phyloP scores from a whole-genome alignment of 2,888 invertebrate genomes.

The Drosophila prolongata region DNA sequence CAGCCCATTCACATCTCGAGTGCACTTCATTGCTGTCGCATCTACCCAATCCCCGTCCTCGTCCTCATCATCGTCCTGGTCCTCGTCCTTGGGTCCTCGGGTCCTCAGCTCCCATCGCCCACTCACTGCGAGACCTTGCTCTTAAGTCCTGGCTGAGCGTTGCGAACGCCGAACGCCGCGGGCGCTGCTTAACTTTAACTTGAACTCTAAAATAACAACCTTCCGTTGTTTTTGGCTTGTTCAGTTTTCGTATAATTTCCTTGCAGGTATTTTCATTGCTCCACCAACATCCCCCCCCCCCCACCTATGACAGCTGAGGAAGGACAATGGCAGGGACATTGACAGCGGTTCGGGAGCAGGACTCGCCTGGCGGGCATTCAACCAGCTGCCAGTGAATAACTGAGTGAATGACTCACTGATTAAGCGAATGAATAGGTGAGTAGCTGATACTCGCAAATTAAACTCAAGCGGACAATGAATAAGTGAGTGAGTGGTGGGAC shows the following conservation, averaged over 20 bases:
- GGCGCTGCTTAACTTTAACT: conserved; percentile 80
- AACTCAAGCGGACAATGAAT: background rate
- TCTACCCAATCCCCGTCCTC: conserved; percentile 34
- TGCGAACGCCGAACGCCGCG: conserved; percentile 45
- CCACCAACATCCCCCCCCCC: background rate
- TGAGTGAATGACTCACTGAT: conserved; percentile 21
- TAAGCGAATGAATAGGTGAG: conserved; percentile 13
- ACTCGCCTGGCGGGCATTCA: conserved; percentile 16
- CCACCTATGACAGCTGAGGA: conserved; percentile 6
- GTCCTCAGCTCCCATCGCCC: background rate
- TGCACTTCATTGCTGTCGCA: conserved; percentile 77
- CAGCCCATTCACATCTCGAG: conserved; percentile 67
- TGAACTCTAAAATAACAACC: conserved; percentile 78
- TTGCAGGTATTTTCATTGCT: conserved; percentile 74
- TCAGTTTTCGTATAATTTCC: conserved; percentile 77
- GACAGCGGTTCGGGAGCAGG: conserved; percentile 34
- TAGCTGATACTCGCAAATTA: conserved; percentile 3
- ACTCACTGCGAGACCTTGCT: conserved; percentile 11
- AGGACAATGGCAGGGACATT: conserved; percentile 43
- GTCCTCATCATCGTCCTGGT: background rate
- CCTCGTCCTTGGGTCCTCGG: background rate
- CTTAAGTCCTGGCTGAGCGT: conserved; percentile 41
- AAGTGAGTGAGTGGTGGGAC: background rate
- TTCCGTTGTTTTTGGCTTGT: conserved; percentile 75
- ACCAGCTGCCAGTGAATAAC: conserved; percentile 18